Evolutionary conservation across 2,113 vertebrate genomes (phyloP), one percentile per base, ranked within the genome.

Genomic region (Myotis lucifugus): DNA sequence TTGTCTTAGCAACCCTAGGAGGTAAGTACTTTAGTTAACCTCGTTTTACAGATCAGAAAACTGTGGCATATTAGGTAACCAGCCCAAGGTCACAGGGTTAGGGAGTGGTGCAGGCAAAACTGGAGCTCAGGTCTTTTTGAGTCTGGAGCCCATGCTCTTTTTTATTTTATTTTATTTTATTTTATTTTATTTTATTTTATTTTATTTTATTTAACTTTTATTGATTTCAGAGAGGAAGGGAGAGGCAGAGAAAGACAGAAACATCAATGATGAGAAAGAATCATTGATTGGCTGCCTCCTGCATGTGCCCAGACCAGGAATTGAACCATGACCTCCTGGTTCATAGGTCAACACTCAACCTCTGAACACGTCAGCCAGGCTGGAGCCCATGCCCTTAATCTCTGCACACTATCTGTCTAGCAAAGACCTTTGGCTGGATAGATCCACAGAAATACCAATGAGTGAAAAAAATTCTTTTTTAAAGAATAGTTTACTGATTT

Each of bases 41-140:
- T 78, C 25, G 76, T 77, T 89, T 85, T 85, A 88, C 19, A 88
- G 52, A 46, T 56, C 32, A 48, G 64, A 29, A 95, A 90, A 78
- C 42, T 48, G 66, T 90, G 40, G 48, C 23, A n/a, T 29, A 66
- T 54, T 85, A 85, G 56, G 50, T 79, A 72, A 94, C n/a, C 85
- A 78, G 72, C 17, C 37, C 52, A 87, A 61, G 74, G 40, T 73
- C 72, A 73, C 12, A 40, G 54, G 64, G 61, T 66, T 46, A n/a
- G 61, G 37, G 14, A 81, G 23, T 34, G 15, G 15, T 46, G 8
- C 14, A 67, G 56, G 56, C 42, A 90, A 77, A 91, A 59, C 61
- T n/a, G 29, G 52, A 76, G n/a, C 46, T 32, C 34, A 67, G 40
- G 50, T 34, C 50, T 34, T 67, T 91, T 29, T 64, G n/a, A 84